A percentile compares a stretch with the other conserved stretches of the same genome.
phyloP scores from a whole-genome alignment of 2,113 vertebrate species.

The Campylomormyrus numenius region DNA sequence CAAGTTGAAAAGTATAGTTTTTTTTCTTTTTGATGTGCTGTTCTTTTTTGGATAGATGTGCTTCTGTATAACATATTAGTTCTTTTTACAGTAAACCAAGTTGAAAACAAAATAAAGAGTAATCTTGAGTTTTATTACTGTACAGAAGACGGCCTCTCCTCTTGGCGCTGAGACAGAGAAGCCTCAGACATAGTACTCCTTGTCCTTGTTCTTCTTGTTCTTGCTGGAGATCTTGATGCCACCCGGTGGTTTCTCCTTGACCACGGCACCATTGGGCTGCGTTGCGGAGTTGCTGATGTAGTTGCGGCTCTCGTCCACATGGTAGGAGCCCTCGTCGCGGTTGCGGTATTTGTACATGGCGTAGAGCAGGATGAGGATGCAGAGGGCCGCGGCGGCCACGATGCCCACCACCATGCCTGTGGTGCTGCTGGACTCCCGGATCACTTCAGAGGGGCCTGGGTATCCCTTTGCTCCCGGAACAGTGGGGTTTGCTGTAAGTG shows the following conservation, averaged over 20 bases:
- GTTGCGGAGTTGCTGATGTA: constrained; percentile 99
- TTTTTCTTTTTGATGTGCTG: constrained; percentile 54
- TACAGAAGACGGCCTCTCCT: constrained; percentile 31
- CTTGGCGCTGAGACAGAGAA: neutral
- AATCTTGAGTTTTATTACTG: constrained; percentile 43
- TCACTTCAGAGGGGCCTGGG: constrained; percentile 80
- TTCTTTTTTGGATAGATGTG: constrained; percentile 58
- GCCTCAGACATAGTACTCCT: constrained; percentile 98
- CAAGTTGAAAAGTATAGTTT: neutral
- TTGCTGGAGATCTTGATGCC: constrained; percentile 95
- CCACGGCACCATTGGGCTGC: constrained; percentile 92
- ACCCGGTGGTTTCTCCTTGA: constrained; percentile 94
- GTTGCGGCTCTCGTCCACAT: constrained; percentile 98
- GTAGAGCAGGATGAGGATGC: constrained; percentile 98
- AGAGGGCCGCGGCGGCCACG: constrained; percentile 88
- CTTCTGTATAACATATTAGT: constrained; percentile 74
- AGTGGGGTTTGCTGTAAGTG: constrained; percentile 80
- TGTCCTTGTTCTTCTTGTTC: constrained; percentile 99
- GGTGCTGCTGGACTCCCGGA: constrained; percentile 94
- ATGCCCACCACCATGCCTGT: constrained; percentile 99
- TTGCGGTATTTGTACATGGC: constrained; percentile 99
- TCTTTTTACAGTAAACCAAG: constrained; percentile 67
- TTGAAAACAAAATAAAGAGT: constrained; percentile 84
- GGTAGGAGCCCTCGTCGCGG: constrained; percentile 95
- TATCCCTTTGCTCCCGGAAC: constrained; percentile 80